A percentile compares a stretch with the other conserved stretches of the same genome.
These are phyloP conservation scores for Clunio marinus DNA, from an alignment of 2,888 invertebrate genomes.

Conservation along the genomic window DNA sequence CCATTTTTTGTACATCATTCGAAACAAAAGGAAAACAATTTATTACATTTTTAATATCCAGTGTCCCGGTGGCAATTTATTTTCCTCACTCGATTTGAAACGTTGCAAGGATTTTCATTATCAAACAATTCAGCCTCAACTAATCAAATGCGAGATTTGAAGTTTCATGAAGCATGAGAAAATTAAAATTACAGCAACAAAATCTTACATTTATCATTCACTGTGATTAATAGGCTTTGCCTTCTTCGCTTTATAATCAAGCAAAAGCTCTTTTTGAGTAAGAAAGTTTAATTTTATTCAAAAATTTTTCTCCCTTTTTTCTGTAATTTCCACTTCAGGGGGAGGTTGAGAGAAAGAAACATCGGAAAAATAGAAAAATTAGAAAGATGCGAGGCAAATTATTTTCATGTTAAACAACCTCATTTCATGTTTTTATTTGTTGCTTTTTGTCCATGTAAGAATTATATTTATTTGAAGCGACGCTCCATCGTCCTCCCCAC, in stretches of 20 bases:
- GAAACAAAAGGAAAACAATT: not conserved
- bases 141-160: slow-evolving; percentile 2
- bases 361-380: too few relatives aligned
- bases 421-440: too few relatives aligned
- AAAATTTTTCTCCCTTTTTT: too few relatives aligned
- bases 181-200: slow-evolving; percentile 6
- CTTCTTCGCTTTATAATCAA: not conserved
- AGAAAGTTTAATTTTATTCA: too few relatives aligned
- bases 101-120: not conserved
- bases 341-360: too few relatives aligned
- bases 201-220: not conserved
- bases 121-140: not conserved
- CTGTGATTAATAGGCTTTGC: not conserved
- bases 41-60: not conserved
- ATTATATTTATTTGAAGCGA: not conserved
- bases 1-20: too few relatives aligned
- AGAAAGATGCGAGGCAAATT: too few relatives aligned
- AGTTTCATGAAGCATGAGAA: not conserved
- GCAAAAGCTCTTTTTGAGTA: too few relatives aligned
- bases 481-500: not conserved
- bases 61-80: not conserved
- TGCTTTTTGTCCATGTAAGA: too few relatives aligned
- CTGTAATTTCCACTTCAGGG: too few relatives aligned
- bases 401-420: too few relatives aligned
- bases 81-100: not conserved